Base-by-base conservation (phyloP, 2,113 vertebrate species). In the Pelobates fuscus region DNA sequence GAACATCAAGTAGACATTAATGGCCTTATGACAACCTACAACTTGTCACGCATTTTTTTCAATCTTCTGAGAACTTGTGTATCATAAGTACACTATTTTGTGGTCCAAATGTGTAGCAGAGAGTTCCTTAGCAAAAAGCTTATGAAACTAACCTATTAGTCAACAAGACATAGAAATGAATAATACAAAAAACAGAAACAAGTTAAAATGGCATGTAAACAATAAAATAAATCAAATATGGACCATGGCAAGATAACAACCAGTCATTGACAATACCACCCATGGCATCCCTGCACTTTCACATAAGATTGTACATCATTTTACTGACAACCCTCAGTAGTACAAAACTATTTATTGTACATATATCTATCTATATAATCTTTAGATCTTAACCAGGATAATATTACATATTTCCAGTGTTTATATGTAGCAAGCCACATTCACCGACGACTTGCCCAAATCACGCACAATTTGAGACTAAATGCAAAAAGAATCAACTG, bases 371-470 rank as follows among this genome's bases (percentile, higher is more conserved):
- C 32, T 30, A 66, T 32, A 41, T 12, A 41, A 5, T 8, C 8
- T 2, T 63, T 63, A 24, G 8, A 63, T 63, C 24, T 61, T 8
- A 71, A 61, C 23, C 26, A 27, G 10, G 54, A 55, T 27, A 54
- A 76, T 27, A 74, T 58, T 21, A 63, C 59, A 72, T 63, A 32
- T 61, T 70, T 71, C 70, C 70, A 71, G 70, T 71, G 70, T 71
- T 29, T 20, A 71, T n/a, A 71, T n/a, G n/a, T 14, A 18, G 60
- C 15, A 71, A 62, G 11, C 14, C 58, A 61, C 57, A 49, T 57
- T 37, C 8, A 29, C 24, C 44, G 17, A 2, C 43, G 21, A 58
- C 6, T 26, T 43, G 5, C 18, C 62, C 62, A 17, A 30, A 17
- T 12, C 37, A 15, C 30, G 20, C 20, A 37, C 14, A 52, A 15